phyloP scores from a whole-genome alignment of 53 echinoderm and acorn worm genomes.

The Actinopyga echinites region DNA sequence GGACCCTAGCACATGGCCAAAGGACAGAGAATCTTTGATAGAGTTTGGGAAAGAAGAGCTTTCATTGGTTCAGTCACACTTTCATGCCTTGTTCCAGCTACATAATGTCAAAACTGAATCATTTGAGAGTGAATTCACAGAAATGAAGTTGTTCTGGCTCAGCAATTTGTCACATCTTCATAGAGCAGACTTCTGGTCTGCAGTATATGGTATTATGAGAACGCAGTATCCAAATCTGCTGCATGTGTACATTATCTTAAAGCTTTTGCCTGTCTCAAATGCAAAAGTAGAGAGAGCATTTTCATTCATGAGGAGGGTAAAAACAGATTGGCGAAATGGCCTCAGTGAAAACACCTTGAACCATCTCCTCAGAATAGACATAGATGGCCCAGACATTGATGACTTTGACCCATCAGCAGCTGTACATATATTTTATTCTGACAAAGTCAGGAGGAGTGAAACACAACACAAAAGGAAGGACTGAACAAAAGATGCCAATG shows the following conservation, averaged over 20 bases:
- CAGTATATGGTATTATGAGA: neutral
- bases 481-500: neutral
- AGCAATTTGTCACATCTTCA: slow-evolving; percentile 6
- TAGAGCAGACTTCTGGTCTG: slow-evolving; percentile 38
- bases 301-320: slow-evolving; percentile 30
- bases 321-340: slow-evolving; percentile 33
- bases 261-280: slow-evolving; percentile 41
- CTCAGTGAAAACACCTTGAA: neutral
- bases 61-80: slow-evolving; percentile 10
- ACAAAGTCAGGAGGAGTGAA: neutral
- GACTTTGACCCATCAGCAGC: slow-evolving; percentile 26
- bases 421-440: slow-evolving; percentile 26
- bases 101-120: slow-evolving; percentile 31
- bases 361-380: slow-evolving; percentile 27
- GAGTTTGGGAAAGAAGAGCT: slow-evolving; percentile 50
- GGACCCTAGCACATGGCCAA: slow-evolving; percentile 44
- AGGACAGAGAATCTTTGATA: slow-evolving; percentile 16
- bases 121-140: slow-evolving; percentile 27
- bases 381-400: slow-evolving; percentile 23
- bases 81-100: slow-evolving; percentile 15
- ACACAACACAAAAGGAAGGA: neutral
- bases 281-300: slow-evolving; percentile 49
- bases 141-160: slow-evolving; percentile 43
- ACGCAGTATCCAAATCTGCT: slow-evolving; percentile 38
- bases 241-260: slow-evolving; percentile 32